Conservation (phyloP, 2,113 vertebrate genomes). For the Acrocephalus kingi region DNA sequence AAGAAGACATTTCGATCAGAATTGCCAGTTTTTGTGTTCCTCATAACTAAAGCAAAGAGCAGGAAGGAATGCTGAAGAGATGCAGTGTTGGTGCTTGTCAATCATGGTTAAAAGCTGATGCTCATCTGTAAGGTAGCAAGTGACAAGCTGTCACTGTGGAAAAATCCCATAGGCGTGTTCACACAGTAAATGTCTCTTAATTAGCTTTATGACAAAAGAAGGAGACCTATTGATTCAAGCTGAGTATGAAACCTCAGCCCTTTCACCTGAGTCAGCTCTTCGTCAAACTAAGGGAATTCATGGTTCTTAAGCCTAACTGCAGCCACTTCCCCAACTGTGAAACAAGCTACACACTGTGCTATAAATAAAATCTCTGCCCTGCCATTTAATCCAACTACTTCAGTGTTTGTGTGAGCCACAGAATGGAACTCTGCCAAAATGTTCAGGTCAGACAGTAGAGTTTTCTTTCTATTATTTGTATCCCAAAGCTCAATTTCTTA, state of each 20-base stretch:
- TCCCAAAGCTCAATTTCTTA: not conserved
- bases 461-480: not conserved
- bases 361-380: constrained; percentile 27
- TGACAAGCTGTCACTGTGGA: rapidly evolving
- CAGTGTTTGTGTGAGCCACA: not conserved
- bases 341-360: not conserved
- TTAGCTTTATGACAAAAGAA: not conserved
- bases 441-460: not conserved
- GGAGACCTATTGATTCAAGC: not conserved
- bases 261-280: not conserved
- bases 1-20: not conserved
- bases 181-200: not conserved
- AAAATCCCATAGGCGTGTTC: not conserved
- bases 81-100: not conserved
- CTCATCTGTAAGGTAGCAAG: not conserved
- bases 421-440: not conserved
- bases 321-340: not conserved
- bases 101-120: not conserved
- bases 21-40: not conserved
- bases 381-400: constrained; percentile 22
- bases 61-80: not conserved
- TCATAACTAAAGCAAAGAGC: not conserved
- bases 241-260: not conserved
- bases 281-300: not conserved
- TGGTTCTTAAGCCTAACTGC: not conserved